Conservation (phyloP, 2,888 invertebrate species). For the Arge pagana region DNA sequence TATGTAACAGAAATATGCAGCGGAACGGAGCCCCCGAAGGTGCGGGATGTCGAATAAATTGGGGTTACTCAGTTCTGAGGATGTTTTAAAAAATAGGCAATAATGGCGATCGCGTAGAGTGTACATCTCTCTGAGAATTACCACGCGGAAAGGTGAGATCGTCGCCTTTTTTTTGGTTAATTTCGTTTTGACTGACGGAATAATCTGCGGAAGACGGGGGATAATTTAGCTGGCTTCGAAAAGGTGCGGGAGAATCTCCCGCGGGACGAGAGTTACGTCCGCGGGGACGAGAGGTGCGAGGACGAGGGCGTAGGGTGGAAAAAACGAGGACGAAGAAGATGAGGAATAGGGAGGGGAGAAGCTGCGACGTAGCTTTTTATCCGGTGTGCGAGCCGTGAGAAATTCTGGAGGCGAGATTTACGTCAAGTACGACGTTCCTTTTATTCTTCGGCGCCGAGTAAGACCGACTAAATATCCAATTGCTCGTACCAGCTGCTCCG, state of each 20-base stretch:
- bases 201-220: slow-evolving; percentile 40
- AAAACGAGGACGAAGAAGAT: neutral
- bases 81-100: no score
- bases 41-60: no score
- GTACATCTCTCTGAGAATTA: no score
- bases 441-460: slow-evolving; percentile 14
- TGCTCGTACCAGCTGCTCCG: slow-evolving; percentile 28
- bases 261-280: slow-evolving; percentile 19
- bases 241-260: slow-evolving; percentile 16
- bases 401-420: slow-evolving; percentile 22
- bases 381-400: slow-evolving; percentile 10
- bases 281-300: slow-evolving; percentile 5
- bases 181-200: slow-evolving; percentile 44
- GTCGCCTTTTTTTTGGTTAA: slow-evolving; percentile 34
- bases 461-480: slow-evolving; percentile 30
- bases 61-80: no score
- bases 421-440: slow-evolving; percentile 16
- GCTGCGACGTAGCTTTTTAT: slow-evolving; percentile 25
- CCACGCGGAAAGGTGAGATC: no score
- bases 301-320: slow-evolving; percentile 7
- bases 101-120: no score
- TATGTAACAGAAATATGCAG: no score
- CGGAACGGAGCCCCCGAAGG: no score
- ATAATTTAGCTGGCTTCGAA: slow-evolving; percentile 28
- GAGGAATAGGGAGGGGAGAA: slow-evolving; percentile 1